Percentiles rank a stretch among this genome's conserved stretches.
phyloP scores from a whole-genome alignment of 2,888 invertebrate species.

The Brenthis hecate region DNA sequence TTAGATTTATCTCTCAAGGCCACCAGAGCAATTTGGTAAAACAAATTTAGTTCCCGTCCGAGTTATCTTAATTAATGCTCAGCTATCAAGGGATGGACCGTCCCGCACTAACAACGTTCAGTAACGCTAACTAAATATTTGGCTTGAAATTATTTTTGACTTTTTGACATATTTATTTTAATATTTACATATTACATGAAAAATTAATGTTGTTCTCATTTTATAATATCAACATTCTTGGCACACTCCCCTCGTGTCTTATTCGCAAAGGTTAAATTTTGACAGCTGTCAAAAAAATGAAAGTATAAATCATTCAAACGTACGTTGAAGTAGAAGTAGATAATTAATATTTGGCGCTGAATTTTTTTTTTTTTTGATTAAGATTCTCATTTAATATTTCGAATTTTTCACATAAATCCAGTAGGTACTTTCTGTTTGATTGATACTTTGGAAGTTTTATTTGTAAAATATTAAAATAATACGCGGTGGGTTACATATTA shows the following conservation, averaged over 20 bases:
- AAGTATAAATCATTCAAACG: constrained; percentile 7
- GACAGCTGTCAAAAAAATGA: constrained; percentile 14
- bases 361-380: neutral
- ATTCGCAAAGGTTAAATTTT: constrained; percentile 37
- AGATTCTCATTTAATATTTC: constrained; percentile 4
- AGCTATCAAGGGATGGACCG: constrained; percentile 37
- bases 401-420: neutral
- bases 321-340: neutral
- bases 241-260: constrained; percentile 31
- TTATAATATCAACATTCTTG: constrained; percentile 42
- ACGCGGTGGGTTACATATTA: too few relatives aligned
- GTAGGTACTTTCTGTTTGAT: neutral
- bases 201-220: constrained; percentile 37
- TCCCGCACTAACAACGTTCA: constrained; percentile 12
- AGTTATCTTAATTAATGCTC: constrained; percentile 59
- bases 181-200: constrained; percentile 30
- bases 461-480: neutral
- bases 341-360: constrained; percentile 10
- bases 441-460: neutral
- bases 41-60: constrained; percentile 53
- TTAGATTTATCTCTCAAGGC: constrained; percentile 46
- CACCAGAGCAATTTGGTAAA: constrained; percentile 52
- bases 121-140: neutral
- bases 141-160: neutral
- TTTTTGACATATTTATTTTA: constrained; percentile 16